Evolutionary conservation across 2,797 vertebrate species (phyloP).

Genomic region (Trachurus trachurus): DNA sequence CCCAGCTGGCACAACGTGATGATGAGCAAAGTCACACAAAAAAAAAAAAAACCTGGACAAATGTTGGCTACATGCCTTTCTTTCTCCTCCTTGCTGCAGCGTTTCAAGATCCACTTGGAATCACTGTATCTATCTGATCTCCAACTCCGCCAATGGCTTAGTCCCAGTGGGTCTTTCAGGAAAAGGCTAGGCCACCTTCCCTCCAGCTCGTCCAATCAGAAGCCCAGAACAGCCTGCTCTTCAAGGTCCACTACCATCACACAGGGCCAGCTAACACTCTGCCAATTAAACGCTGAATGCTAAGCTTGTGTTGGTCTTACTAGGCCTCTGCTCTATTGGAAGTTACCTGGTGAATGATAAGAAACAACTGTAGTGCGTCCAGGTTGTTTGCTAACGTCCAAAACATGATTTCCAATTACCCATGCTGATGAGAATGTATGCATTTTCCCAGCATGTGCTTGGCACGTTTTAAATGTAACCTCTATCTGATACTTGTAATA

Average conservation of each 20-base stretch:
- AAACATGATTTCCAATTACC: slow-evolving; percentile 35
- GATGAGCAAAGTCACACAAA: slow-evolving; percentile 26
- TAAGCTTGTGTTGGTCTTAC: slow-evolving; percentile 45
- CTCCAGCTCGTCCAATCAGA: slow-evolving; percentile 56
- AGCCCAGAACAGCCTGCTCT: slow-evolving; percentile 51
- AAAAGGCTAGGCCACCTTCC: slow-evolving; percentile 69
- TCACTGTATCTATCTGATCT: slow-evolving; percentile 71
- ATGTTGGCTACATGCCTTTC: slow-evolving; percentile 10
- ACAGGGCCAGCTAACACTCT: slow-evolving; percentile 69
- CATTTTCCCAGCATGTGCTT: slow-evolving; percentile 36
- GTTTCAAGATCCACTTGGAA: slow-evolving; percentile 48
- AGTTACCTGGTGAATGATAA: slow-evolving; percentile 50
- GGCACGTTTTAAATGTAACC: slow-evolving; percentile 28
- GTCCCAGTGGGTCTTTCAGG: slow-evolving; percentile 65
- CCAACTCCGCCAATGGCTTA: slow-evolving; percentile 50
- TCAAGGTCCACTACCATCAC: slow-evolving; percentile 76
- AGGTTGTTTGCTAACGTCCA: slow-evolving; percentile 40
- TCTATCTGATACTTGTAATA: slow-evolving; percentile 29
- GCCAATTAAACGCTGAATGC: slow-evolving; percentile 74
- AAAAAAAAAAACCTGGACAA: slow-evolving; percentile 14
- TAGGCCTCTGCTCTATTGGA: slow-evolving; percentile 39
- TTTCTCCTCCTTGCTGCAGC: slow-evolving; percentile 13
- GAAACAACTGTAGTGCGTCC: slow-evolving; percentile 25
- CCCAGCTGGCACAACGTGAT: slow-evolving; percentile 40
- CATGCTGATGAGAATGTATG: slow-evolving; percentile 43